Percentiles rank a stretch among this genome's conserved stretches.
These are phyloP conservation scores for Scotopteryx bipunctaria DNA, from an alignment of 2,888 invertebrate genomes.

Conservation along the genomic window DNA sequence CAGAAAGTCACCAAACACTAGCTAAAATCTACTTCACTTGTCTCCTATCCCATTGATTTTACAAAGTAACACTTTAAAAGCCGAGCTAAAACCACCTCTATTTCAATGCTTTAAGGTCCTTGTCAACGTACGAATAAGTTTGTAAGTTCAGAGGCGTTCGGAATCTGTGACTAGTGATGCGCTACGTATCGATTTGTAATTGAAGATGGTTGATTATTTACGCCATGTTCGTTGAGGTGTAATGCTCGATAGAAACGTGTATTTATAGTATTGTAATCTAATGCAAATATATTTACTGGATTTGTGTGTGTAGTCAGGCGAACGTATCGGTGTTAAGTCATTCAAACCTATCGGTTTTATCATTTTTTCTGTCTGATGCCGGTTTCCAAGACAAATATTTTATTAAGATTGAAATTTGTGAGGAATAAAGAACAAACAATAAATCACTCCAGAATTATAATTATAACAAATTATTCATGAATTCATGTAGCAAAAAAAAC, in stretches of 20 bases:
- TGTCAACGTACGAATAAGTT: constrained; percentile 30
- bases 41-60: constrained; percentile 53
- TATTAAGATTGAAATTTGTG: too few species aligned
- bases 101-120: constrained; percentile 18
- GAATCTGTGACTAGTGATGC: constrained; percentile 61
- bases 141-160: constrained; percentile 50
- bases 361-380: not conserved
- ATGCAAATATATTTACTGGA: constrained; percentile 9
- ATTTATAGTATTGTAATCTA: constrained; percentile 19
- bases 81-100: constrained; percentile 37
- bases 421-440: too few species aligned
- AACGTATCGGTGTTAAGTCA: constrained; percentile 4
- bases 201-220: constrained; percentile 59
- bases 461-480: too few species aligned
- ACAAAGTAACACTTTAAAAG: constrained; percentile 41
- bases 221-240: constrained; percentile 52
- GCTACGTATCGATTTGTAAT: constrained; percentile 60
- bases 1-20: constrained; percentile 54
- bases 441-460: too few species aligned
- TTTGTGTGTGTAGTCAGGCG: constrained; percentile 7
- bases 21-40: constrained; percentile 61
- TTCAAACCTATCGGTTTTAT: constrained; percentile 3
- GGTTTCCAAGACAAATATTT: not conserved
- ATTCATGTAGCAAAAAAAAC: too few species aligned
- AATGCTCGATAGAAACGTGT: constrained; percentile 36